Percentiles rank a stretch among this genome's conserved stretches.
These are phyloP conservation scores for Thinocorus orbignyianus DNA, from an alignment of 2,113 vertebrate species.

Conservation along the genomic window DNA sequence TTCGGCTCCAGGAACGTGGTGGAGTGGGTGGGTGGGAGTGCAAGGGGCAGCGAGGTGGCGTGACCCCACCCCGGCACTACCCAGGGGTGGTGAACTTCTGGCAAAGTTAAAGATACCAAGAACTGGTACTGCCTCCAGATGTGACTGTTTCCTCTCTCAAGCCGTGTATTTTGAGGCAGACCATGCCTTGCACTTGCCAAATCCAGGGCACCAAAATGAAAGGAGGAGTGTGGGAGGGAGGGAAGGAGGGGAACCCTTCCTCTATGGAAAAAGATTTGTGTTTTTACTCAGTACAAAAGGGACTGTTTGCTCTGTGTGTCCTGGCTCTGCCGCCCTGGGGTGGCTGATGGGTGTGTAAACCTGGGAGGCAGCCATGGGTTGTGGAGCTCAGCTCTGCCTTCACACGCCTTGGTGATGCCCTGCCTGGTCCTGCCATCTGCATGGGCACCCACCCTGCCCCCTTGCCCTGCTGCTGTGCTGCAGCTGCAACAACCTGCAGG, in stretches of 20 bases:
- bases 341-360: neutral
- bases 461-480: neutral
- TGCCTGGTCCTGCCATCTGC: accelerated
- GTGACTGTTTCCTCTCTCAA: conserved; percentile 1
- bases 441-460: neutral
- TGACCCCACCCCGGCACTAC: neutral
- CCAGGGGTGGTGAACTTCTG: conserved; percentile 26
- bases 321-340: neutral
- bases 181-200: neutral
- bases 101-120: neutral
- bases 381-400: neutral
- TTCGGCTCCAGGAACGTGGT: neutral
- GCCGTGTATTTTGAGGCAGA: neutral
- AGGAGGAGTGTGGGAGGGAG: conserved; percentile 14
- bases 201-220: neutral
- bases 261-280: neutral
- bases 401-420: neutral
- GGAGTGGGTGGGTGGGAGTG: neutral
- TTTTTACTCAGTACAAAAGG: neutral
- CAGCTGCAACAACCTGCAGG: neutral
- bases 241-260: neutral
- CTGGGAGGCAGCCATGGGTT: neutral
- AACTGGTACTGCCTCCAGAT: conserved; percentile 17
- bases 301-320: neutral
- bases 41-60: neutral